Percentiles rank a stretch among this genome's conserved stretches.
Evolutionary conservation across 2,888 invertebrate species (phyloP).

Genomic region (Himalopsyche kuldschensis): DNA sequence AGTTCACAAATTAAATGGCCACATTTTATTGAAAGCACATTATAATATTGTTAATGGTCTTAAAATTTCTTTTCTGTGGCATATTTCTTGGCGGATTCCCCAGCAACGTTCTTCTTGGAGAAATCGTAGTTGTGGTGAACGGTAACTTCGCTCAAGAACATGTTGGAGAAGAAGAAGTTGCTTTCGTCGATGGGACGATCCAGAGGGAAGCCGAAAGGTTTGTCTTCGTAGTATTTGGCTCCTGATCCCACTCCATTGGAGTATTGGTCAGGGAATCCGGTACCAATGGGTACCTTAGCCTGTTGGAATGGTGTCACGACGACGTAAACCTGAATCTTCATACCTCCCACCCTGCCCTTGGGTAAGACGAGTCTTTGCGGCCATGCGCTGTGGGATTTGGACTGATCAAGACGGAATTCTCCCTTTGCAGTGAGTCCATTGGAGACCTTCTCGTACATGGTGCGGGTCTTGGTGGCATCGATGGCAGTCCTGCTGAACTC

Average conservation of each 20-base stretch:
- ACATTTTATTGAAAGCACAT: no score
- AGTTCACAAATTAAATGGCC: no score
- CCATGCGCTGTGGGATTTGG: constrained; percentile 60
- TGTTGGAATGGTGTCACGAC: constrained; percentile 60
- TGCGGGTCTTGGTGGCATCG: constrained; percentile 60
- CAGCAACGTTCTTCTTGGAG: background rate
- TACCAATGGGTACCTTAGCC: constrained; percentile 47
- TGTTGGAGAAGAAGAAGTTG: constrained; percentile 66
- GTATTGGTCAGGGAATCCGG: constrained; percentile 41
- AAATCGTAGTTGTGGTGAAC: constrained; percentile 58
- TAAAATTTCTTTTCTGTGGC: no score
- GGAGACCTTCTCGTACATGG: constrained; percentile 42
- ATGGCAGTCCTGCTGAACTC: constrained; percentile 66
- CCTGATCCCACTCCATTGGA: constrained; percentile 59
- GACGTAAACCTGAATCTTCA: constrained; percentile 66
- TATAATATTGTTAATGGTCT: no score
- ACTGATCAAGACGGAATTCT: constrained; percentile 53
- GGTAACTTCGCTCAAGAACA: constrained; percentile 65
- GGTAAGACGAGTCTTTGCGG: constrained; percentile 71
- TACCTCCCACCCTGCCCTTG: constrained; percentile 69
- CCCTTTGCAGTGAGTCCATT: constrained; percentile 43
- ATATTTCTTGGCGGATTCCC: constrained; percentile 42
- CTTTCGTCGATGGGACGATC: constrained; percentile 66
- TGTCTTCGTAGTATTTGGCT: constrained; percentile 62
- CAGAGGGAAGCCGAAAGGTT: constrained; percentile 75